These are phyloP conservation scores for Cyprinodon brontotheroides DNA, from an alignment of 2,113 vertebrate genomes.

Conservation along the genomic window DNA sequence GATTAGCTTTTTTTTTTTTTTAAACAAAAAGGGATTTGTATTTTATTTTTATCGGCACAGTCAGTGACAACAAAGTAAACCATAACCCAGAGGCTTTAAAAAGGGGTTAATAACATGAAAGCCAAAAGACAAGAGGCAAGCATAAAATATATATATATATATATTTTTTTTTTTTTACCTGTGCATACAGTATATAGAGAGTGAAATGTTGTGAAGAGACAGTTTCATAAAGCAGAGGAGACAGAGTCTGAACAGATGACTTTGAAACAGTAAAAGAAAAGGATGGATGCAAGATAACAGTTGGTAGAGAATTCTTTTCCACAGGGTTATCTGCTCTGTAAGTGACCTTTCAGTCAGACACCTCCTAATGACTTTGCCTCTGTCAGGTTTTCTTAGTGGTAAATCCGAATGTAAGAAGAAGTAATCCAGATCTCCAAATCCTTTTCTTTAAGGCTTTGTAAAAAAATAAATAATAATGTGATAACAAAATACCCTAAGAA, in stretches of 20 bases:
- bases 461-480: neutral
- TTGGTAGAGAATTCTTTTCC: conserved; percentile 16
- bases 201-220: neutral
- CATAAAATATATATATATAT: neutral
- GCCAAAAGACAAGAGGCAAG: conserved; percentile 3
- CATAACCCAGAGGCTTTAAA: conserved; percentile 2
- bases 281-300: conserved; percentile 15
- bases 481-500: neutral
- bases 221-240: neutral
- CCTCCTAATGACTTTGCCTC: conserved; percentile 26
- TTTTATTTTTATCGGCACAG: neutral
- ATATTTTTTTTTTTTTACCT: neutral
- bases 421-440: conserved; percentile 22
- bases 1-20: conserved; percentile 39
- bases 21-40: conserved; percentile 27
- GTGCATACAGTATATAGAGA: neutral
- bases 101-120: conserved; percentile 24
- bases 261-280: conserved; percentile 9
- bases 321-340: conserved; percentile 24
- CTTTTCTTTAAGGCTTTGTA: conserved; percentile 13
- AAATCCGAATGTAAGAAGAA: conserved; percentile 14
- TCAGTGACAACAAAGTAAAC: conserved; percentile 10
- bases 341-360: conserved; percentile 38
- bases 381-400: conserved; percentile 13
- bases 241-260: conserved; percentile 1